These are phyloP conservation scores for Betta splendens DNA, from an alignment of 2,797 vertebrate species.

Conservation along the genomic window DNA sequence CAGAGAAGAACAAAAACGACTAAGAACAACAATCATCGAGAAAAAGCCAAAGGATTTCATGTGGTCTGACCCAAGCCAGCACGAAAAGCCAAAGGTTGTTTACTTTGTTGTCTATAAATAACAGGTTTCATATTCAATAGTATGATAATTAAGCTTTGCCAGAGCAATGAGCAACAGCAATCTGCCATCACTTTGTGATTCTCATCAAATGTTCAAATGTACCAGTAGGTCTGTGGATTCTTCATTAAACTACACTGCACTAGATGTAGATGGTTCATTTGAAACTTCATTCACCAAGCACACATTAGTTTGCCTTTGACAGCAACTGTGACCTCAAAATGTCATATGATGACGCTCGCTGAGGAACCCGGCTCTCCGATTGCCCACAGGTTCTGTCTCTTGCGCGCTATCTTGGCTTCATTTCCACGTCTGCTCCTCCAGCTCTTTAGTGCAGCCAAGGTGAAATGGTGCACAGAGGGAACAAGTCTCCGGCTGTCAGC, in stretches of 20 bases:
- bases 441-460: constrained; percentile 57
- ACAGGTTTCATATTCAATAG: too few relatives aligned
- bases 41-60: too few relatives aligned
- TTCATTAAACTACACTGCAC: neutral
- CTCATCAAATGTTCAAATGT: too few relatives aligned
- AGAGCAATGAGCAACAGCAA: too few relatives aligned
- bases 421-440: constrained; percentile 33
- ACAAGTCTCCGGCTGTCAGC: constrained; percentile 54
- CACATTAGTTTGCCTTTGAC: constrained; percentile 1
- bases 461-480: constrained; percentile 51
- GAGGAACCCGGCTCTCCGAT: constrained; percentile 20
- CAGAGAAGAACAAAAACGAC: too few relatives aligned
- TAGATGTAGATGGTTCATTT: too few relatives aligned
- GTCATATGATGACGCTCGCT: constrained; percentile 15
- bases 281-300: neutral
- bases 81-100: too few relatives aligned
- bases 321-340: constrained; percentile 24
- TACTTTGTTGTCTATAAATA: too few relatives aligned
- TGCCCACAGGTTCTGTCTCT: constrained; percentile 38
- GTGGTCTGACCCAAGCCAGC: too few relatives aligned
- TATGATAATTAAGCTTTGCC: too few relatives aligned
- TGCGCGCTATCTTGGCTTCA: constrained; percentile 33
- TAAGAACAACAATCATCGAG: too few relatives aligned
- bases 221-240: neutral
- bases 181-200: too few relatives aligned